Evolutionary conservation across 2,797 vertebrate species (phyloP).

Genomic region (Lacerta agilis): DNA sequence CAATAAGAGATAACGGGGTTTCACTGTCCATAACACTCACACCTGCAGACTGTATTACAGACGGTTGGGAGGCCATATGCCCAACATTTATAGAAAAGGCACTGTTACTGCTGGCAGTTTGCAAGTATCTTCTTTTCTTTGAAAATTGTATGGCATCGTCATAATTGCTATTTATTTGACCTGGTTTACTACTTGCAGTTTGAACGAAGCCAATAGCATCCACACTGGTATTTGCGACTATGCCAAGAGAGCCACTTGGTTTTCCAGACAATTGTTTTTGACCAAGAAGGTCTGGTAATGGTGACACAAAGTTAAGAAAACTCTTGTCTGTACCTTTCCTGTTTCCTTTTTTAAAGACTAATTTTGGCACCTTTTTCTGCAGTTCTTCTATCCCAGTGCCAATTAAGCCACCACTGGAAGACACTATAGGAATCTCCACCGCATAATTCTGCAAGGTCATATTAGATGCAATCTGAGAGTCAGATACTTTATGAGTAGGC

Average conservation of each 20-base stretch:
- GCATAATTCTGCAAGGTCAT: conserved; percentile 89
- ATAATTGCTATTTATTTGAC: conserved; percentile 92
- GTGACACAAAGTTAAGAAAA: conserved; percentile 87
- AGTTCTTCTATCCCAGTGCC: conserved; percentile 84
- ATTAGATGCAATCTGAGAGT: conserved; percentile 80
- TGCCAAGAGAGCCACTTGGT: conserved; percentile 82
- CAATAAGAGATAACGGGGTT: conserved; percentile 90
- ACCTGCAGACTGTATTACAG: conserved; percentile 93
- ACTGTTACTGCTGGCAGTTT: conserved; percentile 88
- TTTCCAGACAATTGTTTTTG: conserved; percentile 91
- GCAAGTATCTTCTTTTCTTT: conserved; percentile 97
- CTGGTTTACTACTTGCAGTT: conserved; percentile 86
- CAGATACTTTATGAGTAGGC: conserved; percentile 85
- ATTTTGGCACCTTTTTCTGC: conserved; percentile 90
- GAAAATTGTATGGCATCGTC: conserved; percentile 99
- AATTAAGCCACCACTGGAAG: conserved; percentile 83
- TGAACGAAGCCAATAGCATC: conserved; percentile 92
- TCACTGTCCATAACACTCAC: conserved; percentile 90
- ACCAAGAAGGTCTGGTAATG: conserved; percentile 81
- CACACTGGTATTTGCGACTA: conserved; percentile 81
- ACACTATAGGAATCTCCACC: conserved; percentile 88
- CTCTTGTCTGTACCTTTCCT: conserved; percentile 90
- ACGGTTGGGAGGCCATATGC: conserved; percentile 89
- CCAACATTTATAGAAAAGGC: conserved; percentile 91
- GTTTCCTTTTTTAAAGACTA: conserved; percentile 92